A percentile compares a stretch with the other conserved stretches of the same genome.
These are phyloP conservation scores for Caenorhabditis auriculariae DNA, from an alignment of 2,888 invertebrate species.

Conservation along the genomic window DNA sequence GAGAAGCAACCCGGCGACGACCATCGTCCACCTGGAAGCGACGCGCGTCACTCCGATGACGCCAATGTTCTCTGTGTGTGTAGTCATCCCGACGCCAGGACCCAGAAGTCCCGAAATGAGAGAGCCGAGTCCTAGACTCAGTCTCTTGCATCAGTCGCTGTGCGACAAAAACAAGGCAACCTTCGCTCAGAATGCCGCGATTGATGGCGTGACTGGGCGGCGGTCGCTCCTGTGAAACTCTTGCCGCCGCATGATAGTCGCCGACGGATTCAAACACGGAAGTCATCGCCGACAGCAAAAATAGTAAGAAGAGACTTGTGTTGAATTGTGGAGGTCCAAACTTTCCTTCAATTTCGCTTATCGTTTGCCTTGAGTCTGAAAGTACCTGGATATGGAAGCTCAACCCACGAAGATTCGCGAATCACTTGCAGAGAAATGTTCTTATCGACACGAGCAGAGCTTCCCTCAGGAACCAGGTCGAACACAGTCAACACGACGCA, in stretches of 20 bases:
- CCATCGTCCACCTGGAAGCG: conserved; percentile 66
- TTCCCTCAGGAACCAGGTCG: conserved; percentile 42
- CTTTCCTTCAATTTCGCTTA: conserved; percentile 36
- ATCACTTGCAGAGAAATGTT: conserved; percentile 48
- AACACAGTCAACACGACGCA: conserved; percentile 56
- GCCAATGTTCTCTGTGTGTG: conserved; percentile 86
- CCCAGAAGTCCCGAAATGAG: conserved; percentile 83
- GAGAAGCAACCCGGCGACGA: conserved; percentile 65
- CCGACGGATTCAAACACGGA: conserved; percentile 61
- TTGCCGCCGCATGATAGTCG: conserved; percentile 86
- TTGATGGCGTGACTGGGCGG: conserved; percentile 85
- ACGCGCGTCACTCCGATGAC: conserved; percentile 83
- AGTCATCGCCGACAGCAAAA: conserved; percentile 59
- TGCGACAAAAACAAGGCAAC: conserved; percentile 60
- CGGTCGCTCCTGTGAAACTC: conserved; percentile 74
- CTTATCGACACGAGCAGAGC: conserved; percentile 59
- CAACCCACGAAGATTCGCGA: conserved; percentile 48
- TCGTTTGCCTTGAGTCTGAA: neutral
- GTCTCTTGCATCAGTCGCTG: neutral
- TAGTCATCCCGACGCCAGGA: conserved; percentile 83
- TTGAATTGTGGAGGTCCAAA: conserved; percentile 56
- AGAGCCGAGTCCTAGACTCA: conserved; percentile 66
- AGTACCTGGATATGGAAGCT: conserved; percentile 54
- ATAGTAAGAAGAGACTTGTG: conserved; percentile 51
- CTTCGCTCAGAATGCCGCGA: conserved; percentile 82